Evolutionary conservation across 2,888 invertebrate genomes (phyloP), one percentile per base, ranked within the genome.

Genomic region (Nomada ferruginata): DNA sequence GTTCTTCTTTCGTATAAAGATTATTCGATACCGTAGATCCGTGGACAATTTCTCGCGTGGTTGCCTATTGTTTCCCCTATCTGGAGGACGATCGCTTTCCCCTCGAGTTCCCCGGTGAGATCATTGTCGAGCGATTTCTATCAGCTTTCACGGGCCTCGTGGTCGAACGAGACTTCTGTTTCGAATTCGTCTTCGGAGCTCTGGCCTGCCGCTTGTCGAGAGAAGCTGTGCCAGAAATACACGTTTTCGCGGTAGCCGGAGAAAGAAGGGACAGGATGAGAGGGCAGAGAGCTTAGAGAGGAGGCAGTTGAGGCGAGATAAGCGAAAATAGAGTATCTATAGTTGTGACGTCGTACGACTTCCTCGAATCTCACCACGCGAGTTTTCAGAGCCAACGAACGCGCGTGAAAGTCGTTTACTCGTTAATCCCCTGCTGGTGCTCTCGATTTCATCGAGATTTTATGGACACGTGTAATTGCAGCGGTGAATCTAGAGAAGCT

Each of bases 271-370:
- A 2, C 47, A 47, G 65, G 36, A 42, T 55, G 55, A 59, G 13
- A 66, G 60, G 59, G 50, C 42, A 36, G 66, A 47, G 77, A 72
- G 61, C 20, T 59, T 53, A 53, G 63, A 74, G 69, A 64, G 76
- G 64, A 64, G 66, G 50, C 73, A 42, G 76, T 61, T 47, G 73
- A 76, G 71, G 72, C 74, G 74, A 89, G 87, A 89, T 89, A 89
- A 89, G 88, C 87, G 84, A 88, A 89, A 89, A 89, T 89, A 88
- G 88, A 88, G 87, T 84, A 79, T 81, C 84, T 85, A 84, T 86
- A 85, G 82, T 80, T 79, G 82, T 87, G 87, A 88, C 87, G 88
- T 88, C 60, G 88, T 74, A 69, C 80, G 70, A 65, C 76, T 87
- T 86, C 88, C 71, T 71, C 79, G 84, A 82, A 86, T 29, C 75